A percentile compares a stretch with the other conserved stretches of the same genome.
Evolutionary conservation across 2,113 vertebrate genomes (phyloP).

Genomic region (Pipra filicauda): DNA sequence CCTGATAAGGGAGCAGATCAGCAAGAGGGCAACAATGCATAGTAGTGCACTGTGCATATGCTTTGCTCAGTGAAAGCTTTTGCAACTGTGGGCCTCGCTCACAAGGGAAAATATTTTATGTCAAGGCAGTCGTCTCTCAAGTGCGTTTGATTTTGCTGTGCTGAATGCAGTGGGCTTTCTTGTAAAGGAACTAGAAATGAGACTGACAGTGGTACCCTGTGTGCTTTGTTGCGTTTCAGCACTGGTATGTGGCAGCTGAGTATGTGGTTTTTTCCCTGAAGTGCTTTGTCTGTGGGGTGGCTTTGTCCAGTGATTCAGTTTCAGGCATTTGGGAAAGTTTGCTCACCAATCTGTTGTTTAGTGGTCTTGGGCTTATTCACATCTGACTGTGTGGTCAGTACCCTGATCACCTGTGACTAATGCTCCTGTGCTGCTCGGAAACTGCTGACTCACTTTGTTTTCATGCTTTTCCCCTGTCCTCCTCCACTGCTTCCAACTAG

Average conservation of each 20-base stretch:
- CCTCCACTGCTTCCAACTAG: background rate
- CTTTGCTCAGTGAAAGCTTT: background rate
- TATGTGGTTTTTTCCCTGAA: background rate
- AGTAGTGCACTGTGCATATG: background rate
- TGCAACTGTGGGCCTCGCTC: background rate
- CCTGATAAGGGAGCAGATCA: background rate
- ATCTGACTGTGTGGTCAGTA: background rate
- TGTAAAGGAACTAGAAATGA: background rate
- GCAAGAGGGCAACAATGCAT: background rate
- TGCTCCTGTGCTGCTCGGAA: background rate
- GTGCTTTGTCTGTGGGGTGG: background rate
- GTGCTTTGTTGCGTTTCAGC: background rate
- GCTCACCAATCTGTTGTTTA: background rate
- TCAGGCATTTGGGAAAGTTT: background rate
- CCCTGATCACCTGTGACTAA: constrained; percentile 6
- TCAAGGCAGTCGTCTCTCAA: background rate
- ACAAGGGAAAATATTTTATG: background rate
- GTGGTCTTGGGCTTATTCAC: background rate
- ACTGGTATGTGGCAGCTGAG: background rate
- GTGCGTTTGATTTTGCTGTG: background rate
- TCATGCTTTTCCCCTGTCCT: background rate
- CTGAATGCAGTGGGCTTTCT: background rate
- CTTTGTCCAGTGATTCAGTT: background rate
- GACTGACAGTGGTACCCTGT: background rate
- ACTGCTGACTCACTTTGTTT: constrained; percentile 46